Conservation (phyloP, 2,888 invertebrate genomes). For the Caenorhabditis sp. region DNA sequence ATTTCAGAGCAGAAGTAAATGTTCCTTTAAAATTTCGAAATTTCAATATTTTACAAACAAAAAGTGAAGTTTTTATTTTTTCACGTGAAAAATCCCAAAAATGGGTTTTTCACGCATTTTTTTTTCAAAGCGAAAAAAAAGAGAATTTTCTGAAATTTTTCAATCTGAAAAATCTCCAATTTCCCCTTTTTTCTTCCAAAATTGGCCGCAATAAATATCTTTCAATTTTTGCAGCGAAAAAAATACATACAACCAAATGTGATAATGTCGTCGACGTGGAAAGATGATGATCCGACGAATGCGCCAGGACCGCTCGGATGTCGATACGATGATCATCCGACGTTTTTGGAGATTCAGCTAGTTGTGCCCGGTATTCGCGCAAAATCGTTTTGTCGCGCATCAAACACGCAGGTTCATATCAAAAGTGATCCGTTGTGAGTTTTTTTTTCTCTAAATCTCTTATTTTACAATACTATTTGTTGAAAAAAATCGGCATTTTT, state of each 20-base stretch:
- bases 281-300: constrained; percentile 29
- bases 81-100: too few relatives aligned
- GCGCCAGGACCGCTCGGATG: constrained; percentile 42
- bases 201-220: background rate
- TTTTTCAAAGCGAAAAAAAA: too few relatives aligned
- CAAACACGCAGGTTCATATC: constrained; percentile 53
- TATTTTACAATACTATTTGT: background rate
- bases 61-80: too few relatives aligned
- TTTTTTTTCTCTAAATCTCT: background rate
- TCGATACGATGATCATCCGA: constrained; percentile 41
- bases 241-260: background rate
- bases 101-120: too few relatives aligned
- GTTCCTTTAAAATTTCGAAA: too few relatives aligned
- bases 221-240: background rate
- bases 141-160: too few relatives aligned
- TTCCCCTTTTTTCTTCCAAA: background rate
- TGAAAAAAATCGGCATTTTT: too few relatives aligned
- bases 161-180: too few relatives aligned
- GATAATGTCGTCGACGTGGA: constrained; percentile 22
- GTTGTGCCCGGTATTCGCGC: constrained; percentile 52
- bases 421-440: constrained; percentile 51
- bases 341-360: constrained; percentile 44
- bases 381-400: constrained; percentile 46
- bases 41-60: too few relatives aligned
- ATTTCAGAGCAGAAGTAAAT: too few relatives aligned